Conservation (phyloP, 1,140 invertebrate genomes). For the Medauroidea extradentata region DNA sequence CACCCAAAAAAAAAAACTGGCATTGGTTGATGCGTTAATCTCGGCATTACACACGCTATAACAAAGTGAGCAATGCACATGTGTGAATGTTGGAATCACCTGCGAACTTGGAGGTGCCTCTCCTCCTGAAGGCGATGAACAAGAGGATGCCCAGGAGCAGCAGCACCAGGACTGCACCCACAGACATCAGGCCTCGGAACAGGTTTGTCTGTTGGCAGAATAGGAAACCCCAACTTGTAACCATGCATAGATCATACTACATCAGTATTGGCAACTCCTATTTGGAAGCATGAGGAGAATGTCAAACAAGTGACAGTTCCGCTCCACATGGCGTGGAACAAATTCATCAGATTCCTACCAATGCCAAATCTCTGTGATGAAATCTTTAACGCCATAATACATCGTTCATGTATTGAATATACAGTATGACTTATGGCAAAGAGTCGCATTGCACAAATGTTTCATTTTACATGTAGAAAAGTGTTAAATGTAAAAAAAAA, state of each 20-base stretch:
- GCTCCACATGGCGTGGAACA: conserved; percentile 36
- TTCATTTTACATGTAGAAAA: too few relatives aligned
- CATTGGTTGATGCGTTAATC: too few relatives aligned
- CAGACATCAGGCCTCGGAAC: background rate
- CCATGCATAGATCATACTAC: conserved; percentile 37
- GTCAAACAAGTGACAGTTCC: conserved; percentile 43
- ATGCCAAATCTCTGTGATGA: too few relatives aligned
- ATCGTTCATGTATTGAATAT: too few relatives aligned
- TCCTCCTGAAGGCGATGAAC: background rate
- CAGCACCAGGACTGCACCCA: background rate
- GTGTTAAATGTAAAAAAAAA: too few relatives aligned
- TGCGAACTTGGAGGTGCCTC: background rate
- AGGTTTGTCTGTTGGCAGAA: background rate
- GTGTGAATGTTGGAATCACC: too few relatives aligned
- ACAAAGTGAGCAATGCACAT: too few relatives aligned
- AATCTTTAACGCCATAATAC: too few relatives aligned
- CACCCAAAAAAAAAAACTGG: too few relatives aligned
- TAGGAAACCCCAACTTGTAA: conserved; percentile 4
- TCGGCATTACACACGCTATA: too few relatives aligned
- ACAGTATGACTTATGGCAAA: too few relatives aligned
- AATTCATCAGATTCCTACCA: conserved; percentile 14
- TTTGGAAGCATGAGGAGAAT: conserved; percentile 42
- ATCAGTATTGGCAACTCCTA: conserved; percentile 39
- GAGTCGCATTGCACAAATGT: too few relatives aligned
- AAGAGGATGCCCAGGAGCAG: background rate